Conservation (phyloP, 2,888 invertebrate species). For the Brachyopa scutellaris region DNA sequence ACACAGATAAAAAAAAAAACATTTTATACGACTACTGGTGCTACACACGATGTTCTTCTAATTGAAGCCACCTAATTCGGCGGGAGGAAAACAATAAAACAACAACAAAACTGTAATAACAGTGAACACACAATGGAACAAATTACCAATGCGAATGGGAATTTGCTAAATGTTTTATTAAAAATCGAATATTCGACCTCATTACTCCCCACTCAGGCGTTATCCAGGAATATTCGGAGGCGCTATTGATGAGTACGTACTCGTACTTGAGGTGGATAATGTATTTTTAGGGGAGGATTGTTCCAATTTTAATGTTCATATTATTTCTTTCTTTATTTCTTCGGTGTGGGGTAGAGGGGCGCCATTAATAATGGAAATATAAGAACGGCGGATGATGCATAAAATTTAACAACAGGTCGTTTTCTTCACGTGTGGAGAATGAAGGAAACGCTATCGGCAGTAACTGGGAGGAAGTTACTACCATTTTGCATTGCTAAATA, state of each 20-base stretch:
- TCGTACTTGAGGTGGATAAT: neutral
- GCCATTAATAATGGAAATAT: conserved; percentile 52
- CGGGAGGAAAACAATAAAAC: conserved; percentile 56
- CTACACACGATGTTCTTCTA: conserved; percentile 14
- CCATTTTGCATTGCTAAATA: conserved; percentile 63
- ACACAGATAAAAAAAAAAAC: conserved; percentile 43
- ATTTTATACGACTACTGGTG: conserved; percentile 9
- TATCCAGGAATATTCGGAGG: too few relatives aligned
- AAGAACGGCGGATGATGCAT: conserved; percentile 57
- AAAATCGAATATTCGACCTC: conserved; percentile 60
- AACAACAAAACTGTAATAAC: conserved; percentile 54
- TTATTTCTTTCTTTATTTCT: conserved; percentile 24
- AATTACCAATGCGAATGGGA: conserved; percentile 60
- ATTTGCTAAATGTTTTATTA: conserved; percentile 65
- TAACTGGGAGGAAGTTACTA: conserved; percentile 27
- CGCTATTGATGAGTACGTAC: too few relatives aligned
- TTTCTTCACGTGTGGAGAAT: conserved; percentile 36
- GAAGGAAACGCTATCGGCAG: neutral
- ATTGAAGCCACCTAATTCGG: conserved; percentile 47
- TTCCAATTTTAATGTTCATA: conserved; percentile 65
- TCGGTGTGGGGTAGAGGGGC: neutral
- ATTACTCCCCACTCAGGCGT: too few relatives aligned
- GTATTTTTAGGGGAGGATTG: neutral
- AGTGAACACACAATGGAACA: conserved; percentile 45
- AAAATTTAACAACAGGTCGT: conserved; percentile 68